Evolutionary conservation across 2,888 invertebrate genomes (phyloP), one percentile per base, ranked within the genome.

Genomic region (Exephanes ischioxanthus): DNA sequence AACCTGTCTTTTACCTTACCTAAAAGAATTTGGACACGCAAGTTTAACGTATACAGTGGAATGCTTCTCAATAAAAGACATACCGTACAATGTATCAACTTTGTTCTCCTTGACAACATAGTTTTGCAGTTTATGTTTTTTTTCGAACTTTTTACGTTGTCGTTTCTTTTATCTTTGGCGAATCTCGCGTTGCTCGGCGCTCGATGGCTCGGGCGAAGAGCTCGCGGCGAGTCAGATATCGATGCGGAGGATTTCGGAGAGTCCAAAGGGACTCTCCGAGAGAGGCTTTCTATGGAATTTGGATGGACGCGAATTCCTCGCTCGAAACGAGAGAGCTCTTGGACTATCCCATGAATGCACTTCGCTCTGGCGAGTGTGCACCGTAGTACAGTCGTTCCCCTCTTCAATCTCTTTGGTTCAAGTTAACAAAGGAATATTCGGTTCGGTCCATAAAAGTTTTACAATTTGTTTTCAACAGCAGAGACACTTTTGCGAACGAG

Each of bases 251-350:
- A 55, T 19, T 76, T 33, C 51, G 19, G 61, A 19, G 53, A 80
- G 70, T 75, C 73, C 73, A 81, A 68, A 70, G 75, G 61, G 72
- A 78, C 77, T 70, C 73, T 67, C 66, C 45, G n/a, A 41, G 55
- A 78, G 84, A 14, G 45, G 45, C 45, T 75, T 81, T 81, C 75
- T 45, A 81, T 70, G 81, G 81, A 81, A 85, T 85, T 85, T 81
- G 70, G 73, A 81, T 73, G 78, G 73, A 81, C 78, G 78, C 45
- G 63, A 85, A 81, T 81, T 85, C 70, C 81, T 26, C 66, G 67
- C 33, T n/a, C 53, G 81, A 79, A 78, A 81, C 53, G 45, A 78
- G 73, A 84, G 45, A 63, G 30, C 66, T 45, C 75, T 83, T 80
- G 51, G 77, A 80, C 48, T 55, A 63, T 83, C 45, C 78, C 16